Conservation (phyloP, 1,140 invertebrate genomes). For the Teleopsis dalmanni region DNA sequence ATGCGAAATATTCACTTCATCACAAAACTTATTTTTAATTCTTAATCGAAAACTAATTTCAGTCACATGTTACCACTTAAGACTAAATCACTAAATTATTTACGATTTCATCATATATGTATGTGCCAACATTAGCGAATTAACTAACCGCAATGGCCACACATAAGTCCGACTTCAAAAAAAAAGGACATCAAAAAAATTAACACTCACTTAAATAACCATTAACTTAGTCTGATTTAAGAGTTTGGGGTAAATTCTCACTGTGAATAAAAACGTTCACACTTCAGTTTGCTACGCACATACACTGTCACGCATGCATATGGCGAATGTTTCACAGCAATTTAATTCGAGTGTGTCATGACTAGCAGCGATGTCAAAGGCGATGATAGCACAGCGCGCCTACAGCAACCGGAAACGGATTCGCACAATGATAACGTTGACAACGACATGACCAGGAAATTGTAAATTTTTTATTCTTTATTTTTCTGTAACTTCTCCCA, state of each 20-base stretch:
- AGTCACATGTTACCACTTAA: constrained; percentile 1
- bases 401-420: constrained; percentile 7
- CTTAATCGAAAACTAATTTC: background rate
- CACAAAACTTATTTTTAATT: background rate
- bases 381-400: background rate
- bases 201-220: constrained; percentile 14
- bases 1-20: constrained; percentile 1
- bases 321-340: too few species aligned
- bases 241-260: background rate
- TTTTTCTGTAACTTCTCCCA: too few species aligned
- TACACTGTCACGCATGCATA: background rate
- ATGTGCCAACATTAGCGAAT: too few species aligned
- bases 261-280: background rate
- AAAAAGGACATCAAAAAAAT: constrained; percentile 1
- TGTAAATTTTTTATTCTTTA: background rate
- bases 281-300: background rate
- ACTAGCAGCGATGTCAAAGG: constrained; percentile 5
- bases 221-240: constrained; percentile 3
- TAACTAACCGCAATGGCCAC: constrained; percentile 6
- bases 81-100: constrained; percentile 6
- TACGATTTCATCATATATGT: constrained; percentile 1
- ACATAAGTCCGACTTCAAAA: constrained; percentile 1
- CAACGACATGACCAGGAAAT: background rate
- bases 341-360: constrained; percentile 1
- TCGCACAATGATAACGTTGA: constrained; percentile 5